phyloP scores from a whole-genome alignment of 2,888 invertebrate species.

The Adelphocoris suturalis region DNA sequence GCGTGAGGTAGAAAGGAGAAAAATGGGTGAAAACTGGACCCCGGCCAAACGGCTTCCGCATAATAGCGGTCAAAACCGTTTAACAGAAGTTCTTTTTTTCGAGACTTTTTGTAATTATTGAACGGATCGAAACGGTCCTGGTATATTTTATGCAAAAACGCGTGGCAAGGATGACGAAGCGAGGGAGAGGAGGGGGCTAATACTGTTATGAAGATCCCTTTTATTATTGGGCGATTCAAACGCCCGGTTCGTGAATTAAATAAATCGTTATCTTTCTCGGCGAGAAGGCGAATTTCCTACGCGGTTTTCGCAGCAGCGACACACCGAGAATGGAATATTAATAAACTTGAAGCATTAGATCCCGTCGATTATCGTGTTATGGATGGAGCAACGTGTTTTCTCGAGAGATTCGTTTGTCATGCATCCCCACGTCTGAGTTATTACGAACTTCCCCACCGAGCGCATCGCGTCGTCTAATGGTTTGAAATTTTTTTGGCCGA shows the following conservation, averaged over 20 bases:
- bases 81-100: not conserved
- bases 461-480: not conserved
- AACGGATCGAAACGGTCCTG: not conserved
- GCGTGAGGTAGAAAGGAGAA: slow-evolving; percentile 28
- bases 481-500: slow-evolving; percentile 10
- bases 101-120: slow-evolving; percentile 23
- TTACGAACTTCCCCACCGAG: not conserved
- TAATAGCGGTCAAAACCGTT: slow-evolving; percentile 31
- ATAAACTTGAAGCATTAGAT: not conserved
- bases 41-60: slow-evolving; percentile 26
- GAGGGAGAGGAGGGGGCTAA: not conserved
- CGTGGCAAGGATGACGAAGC: not conserved
- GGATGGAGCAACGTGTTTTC: slow-evolving; percentile 8
- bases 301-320: not conserved
- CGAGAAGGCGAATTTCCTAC: not conserved
- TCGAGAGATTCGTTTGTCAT: slow-evolving; percentile 9
- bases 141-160: slow-evolving; percentile 42
- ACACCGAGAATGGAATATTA: slow-evolving; percentile 28
- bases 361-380: slow-evolving; percentile 35
- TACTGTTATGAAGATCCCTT: slow-evolving; percentile 3
- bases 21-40: slow-evolving; percentile 38
- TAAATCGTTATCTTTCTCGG: not conserved
- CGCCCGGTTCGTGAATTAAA: slow-evolving; percentile 14
- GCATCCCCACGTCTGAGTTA: not conserved
- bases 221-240: slow-evolving; percentile 31